A percentile compares a stretch with the other conserved stretches of the same genome.
Conservation (phyloP, 2,113 vertebrate genomes). For the Pandion haliaetus region DNA sequence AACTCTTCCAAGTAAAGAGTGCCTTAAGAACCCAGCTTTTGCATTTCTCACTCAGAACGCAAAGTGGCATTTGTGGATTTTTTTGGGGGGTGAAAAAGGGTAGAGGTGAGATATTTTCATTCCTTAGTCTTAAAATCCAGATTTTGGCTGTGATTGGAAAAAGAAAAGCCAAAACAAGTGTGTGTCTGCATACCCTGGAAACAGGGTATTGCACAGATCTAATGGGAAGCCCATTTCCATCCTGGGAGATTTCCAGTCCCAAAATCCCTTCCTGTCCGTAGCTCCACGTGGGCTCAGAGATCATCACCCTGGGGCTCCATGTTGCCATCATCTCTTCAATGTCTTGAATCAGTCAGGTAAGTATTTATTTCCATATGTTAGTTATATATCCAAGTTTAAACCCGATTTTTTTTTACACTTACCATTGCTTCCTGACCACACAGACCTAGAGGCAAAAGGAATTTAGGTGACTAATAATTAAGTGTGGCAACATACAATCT, state of each 20-base stretch:
- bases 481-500: slow-evolving; percentile 27
- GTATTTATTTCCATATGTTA: not conserved
- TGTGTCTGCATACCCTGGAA: not conserved
- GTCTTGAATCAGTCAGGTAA: not conserved
- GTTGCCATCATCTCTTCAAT: not conserved
- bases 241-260: not conserved
- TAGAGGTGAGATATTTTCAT: not conserved
- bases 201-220: not conserved
- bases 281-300: not conserved
- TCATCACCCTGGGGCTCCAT: not conserved
- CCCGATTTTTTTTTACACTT: not conserved
- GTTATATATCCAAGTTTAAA: not conserved
- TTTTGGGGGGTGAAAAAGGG: not conserved
- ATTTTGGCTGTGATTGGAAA: not conserved
- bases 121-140: not conserved
- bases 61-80: not conserved
- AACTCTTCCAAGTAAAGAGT: not conserved
- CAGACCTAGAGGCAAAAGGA: slow-evolving; percentile 16
- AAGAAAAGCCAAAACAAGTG: not conserved
- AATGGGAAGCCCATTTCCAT: not conserved
- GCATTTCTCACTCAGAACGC: not conserved
- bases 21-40: not conserved
- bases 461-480: slow-evolving; percentile 12
- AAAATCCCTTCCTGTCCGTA: not conserved
- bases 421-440: not conserved